These are phyloP conservation scores for Melanotaenia maccullochi DNA, from an alignment of 2,797 vertebrate genomes.

Conservation along the genomic window DNA sequence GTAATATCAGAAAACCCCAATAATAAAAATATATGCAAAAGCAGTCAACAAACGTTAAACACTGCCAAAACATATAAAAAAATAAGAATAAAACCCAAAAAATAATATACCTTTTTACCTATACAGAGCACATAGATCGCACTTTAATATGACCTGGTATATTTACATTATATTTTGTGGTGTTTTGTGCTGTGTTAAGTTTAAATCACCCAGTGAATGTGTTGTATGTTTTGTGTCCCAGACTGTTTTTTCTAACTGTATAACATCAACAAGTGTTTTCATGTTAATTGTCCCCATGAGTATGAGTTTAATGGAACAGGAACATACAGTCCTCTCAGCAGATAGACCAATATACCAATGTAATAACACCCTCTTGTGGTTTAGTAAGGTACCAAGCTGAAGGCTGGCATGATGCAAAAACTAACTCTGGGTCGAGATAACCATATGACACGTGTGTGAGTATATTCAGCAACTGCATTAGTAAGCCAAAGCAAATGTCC, in stretches of 20 bases:
- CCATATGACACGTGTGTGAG: neutral
- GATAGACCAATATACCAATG: constrained; percentile 6
- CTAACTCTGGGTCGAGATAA: neutral
- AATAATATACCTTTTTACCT: too few species aligned
- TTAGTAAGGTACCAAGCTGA: neutral
- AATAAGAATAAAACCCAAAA: too few species aligned
- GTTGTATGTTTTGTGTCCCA: neutral
- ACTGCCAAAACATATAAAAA: too few species aligned
- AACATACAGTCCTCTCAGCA: neutral
- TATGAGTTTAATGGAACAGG: neutral
- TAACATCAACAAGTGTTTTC: neutral
- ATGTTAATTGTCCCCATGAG: neutral
- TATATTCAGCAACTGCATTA: neutral
- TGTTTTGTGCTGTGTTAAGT: too few species aligned
- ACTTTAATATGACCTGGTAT: too few species aligned
- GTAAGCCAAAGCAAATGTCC: neutral
- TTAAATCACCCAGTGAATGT: neutral
- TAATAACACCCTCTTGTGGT: constrained; percentile 71
- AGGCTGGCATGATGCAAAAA: neutral
- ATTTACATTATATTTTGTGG: too few species aligned
- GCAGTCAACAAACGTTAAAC: too few species aligned
- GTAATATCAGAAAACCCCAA: too few species aligned
- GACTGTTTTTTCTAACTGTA: neutral
- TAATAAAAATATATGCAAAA: too few species aligned
- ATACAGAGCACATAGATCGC: too few species aligned